A percentile compares a stretch with the other conserved stretches of the same genome.
Evolutionary conservation across 2,888 invertebrate genomes (phyloP).

Genomic region (Epinotia ramella): DNA sequence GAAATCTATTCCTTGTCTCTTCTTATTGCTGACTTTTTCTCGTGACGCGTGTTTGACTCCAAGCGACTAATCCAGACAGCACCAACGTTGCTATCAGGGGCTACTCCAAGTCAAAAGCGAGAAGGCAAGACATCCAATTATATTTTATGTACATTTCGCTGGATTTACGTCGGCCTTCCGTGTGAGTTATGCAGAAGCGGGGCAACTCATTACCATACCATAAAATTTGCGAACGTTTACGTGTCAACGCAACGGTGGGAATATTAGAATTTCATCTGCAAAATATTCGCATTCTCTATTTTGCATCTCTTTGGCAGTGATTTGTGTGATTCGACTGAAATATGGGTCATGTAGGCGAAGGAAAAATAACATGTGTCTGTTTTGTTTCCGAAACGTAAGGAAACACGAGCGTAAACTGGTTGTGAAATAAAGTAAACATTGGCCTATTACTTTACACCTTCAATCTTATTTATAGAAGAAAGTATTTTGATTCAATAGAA

Average conservation of each 20-base stretch:
- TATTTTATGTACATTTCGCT: constrained; percentile 61
- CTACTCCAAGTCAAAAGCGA: constrained; percentile 49
- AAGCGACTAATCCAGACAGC: background rate
- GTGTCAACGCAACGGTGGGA: constrained; percentile 46
- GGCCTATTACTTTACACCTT: background rate
- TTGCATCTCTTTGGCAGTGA: background rate
- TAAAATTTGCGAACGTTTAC: constrained; percentile 54
- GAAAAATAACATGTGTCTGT: background rate
- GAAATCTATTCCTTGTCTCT: no score
- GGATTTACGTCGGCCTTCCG: constrained; percentile 56
- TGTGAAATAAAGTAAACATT: background rate
- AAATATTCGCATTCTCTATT: constrained; percentile 4
- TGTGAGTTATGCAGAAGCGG: constrained; percentile 56
- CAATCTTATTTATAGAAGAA: no score
- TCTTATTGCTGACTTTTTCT: background rate
- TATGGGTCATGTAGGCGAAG: no score
- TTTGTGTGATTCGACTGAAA: background rate
- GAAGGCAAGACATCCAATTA: constrained; percentile 59
- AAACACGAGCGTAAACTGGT: no score
- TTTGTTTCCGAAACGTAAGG: background rate
- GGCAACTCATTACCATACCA: constrained; percentile 56
- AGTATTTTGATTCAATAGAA: no score
- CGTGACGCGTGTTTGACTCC: background rate
- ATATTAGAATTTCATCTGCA: constrained; percentile 28
- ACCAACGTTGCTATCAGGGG: background rate